These are phyloP conservation scores for Anastrepha ludens DNA, from an alignment of 1,140 invertebrate species.

Conservation along the genomic window DNA sequence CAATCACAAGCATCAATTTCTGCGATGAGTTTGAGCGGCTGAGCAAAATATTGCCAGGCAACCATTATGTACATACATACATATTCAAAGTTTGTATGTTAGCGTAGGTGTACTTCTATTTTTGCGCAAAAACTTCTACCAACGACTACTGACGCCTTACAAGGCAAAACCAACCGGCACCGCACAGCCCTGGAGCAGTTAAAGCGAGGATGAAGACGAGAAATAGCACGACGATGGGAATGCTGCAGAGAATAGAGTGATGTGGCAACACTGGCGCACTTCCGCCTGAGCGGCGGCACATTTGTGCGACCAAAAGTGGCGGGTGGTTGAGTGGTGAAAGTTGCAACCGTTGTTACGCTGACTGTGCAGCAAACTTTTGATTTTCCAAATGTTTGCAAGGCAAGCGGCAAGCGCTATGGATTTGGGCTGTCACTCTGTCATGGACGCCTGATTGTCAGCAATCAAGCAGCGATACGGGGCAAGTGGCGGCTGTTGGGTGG, in stretches of 20 bases:
- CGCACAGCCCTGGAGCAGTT: background rate
- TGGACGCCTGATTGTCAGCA: background rate
- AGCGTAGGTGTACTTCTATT: background rate
- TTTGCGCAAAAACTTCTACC: constrained; percentile 5
- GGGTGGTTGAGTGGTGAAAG: background rate
- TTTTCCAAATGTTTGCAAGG: constrained; percentile 23
- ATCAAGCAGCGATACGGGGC: background rate
- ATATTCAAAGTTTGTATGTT: background rate
- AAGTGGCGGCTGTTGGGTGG: background rate
- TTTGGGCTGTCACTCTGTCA: background rate
- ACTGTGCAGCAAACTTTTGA: constrained; percentile 35
- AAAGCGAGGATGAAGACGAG: background rate
- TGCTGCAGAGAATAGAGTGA: background rate
- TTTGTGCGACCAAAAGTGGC: background rate
- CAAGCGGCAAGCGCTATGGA: background rate
- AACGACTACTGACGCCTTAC: background rate
- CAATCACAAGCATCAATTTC: constrained; percentile 5
- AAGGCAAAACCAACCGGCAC: background rate
- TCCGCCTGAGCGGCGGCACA: constrained; percentile 3
- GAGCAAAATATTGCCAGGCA: constrained; percentile 39
- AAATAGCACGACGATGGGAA: background rate
- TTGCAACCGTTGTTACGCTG: background rate
- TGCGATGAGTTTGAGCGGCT: constrained; percentile 8
- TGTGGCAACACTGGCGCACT: constrained; percentile 6
- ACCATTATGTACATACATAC: background rate